phyloP scores from a whole-genome alignment of 2,888 invertebrate species.

The Caenorhabditis angaria region DNA sequence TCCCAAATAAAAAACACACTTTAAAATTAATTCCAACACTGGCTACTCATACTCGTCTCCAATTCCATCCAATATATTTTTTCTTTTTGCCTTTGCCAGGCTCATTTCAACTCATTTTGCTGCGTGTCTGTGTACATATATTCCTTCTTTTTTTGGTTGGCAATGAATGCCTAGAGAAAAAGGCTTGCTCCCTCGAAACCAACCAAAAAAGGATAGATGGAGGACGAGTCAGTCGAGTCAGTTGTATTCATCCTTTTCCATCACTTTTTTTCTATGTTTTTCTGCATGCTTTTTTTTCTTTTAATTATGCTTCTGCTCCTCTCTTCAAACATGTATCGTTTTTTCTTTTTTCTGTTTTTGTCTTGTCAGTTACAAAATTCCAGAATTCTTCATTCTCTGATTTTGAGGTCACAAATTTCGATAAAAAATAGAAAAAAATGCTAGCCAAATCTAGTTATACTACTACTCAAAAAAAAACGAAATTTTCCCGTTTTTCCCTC shows the following conservation, averaged over 20 bases:
- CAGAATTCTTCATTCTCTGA: not conserved
- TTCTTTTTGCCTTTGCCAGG: not conserved
- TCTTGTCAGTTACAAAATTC: too few species aligned
- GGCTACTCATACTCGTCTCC: not conserved
- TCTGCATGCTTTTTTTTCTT: slow-evolving; percentile 24
- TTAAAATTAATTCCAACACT: not conserved
- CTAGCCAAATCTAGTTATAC: slow-evolving; percentile 2
- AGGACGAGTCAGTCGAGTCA: not conserved
- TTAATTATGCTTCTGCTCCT: slow-evolving; percentile 41
- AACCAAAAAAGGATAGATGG: not conserved
- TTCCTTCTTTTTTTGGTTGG: too few species aligned
- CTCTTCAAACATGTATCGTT: slow-evolving; percentile 5
- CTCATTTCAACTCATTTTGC: too few species aligned
- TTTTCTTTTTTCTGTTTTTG: not conserved
- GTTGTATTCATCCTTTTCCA: slow-evolving; percentile 4
- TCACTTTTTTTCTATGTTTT: not conserved
- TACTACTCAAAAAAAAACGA: not conserved
- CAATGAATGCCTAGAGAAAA: too few species aligned
- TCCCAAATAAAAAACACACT: not conserved
- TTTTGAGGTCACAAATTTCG: not conserved
- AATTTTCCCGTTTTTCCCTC: not conserved
- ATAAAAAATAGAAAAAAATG: too few species aligned
- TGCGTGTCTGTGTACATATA: not conserved
- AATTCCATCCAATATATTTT: not conserved
- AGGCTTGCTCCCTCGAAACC: not conserved